Evolutionary conservation across 53 echinoderm and acorn worm species (phyloP), one percentile per base, ranked within the genome.

Genomic region (Crossaster papposus): DNA sequence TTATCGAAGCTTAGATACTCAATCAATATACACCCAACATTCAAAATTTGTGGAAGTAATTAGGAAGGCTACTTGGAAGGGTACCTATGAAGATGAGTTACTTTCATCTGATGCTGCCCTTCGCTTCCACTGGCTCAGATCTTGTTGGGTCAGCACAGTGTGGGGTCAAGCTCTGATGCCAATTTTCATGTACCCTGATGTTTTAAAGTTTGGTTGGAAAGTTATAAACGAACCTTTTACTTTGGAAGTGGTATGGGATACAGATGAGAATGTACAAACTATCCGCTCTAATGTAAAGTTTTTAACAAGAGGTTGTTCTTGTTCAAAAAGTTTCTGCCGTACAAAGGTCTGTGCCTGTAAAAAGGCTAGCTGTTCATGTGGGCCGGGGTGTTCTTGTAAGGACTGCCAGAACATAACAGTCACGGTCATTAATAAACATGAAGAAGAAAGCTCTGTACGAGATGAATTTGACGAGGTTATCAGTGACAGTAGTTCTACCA

Each of bases 31-130:
- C 8, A 82, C 86, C 1, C 70, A 76, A n/a, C 90, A 93, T 78
- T 23, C 17, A 18, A 65, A 54, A 55, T 91, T 85, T 23, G 38
- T 93, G 12, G 72, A 91, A 18, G 77, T 80, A 38, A 90, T 93
- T 24, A 30, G 92, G 22, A 55, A 81, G 26, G 90, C 94, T 33
- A 89, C 89, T 36, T 89, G 90, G 89, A 75, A 78, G 73, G 92
- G 81, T 0, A 23, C 38, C 38, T 92, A 64, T 51, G 87, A 94
- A 54, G 76, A 84, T 88, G 62, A 88, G 63, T 30, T 81, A 35
- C 73, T 90, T 62, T 83, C 83, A 15, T 82, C 90, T 29, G 36
- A 82, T 83, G 68, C 70, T 44, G 90, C 83, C 14, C 51, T 83
- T 31, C 44, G 51, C 51, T 73, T 90, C 1, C 90, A 83, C 31